phyloP scores from a whole-genome alignment of 2,888 invertebrate species.

The Rapana venosa region DNA sequence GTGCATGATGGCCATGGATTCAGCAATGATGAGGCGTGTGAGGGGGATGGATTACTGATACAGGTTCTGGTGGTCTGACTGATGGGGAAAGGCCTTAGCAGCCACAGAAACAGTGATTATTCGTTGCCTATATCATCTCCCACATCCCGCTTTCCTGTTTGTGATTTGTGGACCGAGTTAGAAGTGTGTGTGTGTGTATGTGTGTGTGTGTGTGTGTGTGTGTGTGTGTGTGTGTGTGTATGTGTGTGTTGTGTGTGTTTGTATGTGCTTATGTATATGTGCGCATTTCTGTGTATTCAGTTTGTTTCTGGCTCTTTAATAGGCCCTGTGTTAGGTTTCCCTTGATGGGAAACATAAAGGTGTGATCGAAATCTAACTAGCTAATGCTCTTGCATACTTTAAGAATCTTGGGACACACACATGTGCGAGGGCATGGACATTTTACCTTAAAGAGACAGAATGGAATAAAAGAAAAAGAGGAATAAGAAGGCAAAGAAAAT shows the following conservation, averaged over 20 bases:
- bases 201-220: not conserved
- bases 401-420: not conserved
- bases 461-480: not conserved
- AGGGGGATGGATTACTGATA: no score
- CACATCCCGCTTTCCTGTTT: not conserved
- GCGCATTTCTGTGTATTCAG: not conserved
- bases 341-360: no score
- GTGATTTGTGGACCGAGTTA: not conserved
- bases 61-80: no score
- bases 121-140: no score
- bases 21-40: no score
- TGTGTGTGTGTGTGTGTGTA: not conserved
- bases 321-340: no score
- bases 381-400: no score
- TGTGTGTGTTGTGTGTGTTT: not conserved
- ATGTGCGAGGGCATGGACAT: not conserved
- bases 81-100: no score
- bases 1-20: no score
- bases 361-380: no score
- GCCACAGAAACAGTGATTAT: no score
- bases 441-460: not conserved
- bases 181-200: conserved; percentile 9
- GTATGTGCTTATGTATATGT: conserved; percentile 3
- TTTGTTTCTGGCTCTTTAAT: no score
- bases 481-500: not conserved